Conservation (phyloP, 2,113 vertebrate genomes). For the Dipodomys ordii region DNA sequence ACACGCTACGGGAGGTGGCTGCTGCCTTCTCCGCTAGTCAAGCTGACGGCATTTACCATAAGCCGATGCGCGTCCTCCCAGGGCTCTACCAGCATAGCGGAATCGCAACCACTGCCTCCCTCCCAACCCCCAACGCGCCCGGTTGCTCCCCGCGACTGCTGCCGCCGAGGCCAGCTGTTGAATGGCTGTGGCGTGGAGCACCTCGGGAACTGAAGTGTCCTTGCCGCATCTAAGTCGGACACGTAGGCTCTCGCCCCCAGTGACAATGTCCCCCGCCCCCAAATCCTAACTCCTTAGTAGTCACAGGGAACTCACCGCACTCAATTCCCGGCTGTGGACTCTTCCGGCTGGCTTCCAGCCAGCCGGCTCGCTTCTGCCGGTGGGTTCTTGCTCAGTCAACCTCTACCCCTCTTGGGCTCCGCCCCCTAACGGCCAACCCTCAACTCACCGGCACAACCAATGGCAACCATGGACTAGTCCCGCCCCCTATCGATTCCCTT, state of each 20-base stretch:
- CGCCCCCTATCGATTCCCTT: conserved; percentile 39
- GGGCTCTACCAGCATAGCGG: background rate
- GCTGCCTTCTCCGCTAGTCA: background rate
- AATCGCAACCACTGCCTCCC: background rate
- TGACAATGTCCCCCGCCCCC: conserved; percentile 57
- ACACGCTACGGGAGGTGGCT: conserved; percentile 49
- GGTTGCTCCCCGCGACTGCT: background rate
- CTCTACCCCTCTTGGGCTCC: conserved; percentile 30
- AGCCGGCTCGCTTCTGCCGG: background rate
- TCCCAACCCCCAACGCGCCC: background rate
- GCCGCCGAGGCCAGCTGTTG: conserved; percentile 63
- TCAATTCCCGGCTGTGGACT: background rate
- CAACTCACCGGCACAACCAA: conserved; percentile 49
- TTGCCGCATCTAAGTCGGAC: conserved; percentile 23
- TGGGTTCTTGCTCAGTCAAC: background rate
- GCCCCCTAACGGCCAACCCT: conserved; percentile 53
- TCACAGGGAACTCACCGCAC: background rate
- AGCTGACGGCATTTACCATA: conserved; percentile 54
- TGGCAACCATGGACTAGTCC: conserved; percentile 62
- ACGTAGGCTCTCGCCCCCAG: conserved; percentile 41
- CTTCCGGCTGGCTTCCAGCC: background rate
- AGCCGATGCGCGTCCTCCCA: background rate
- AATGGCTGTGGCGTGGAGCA: conserved; percentile 28
- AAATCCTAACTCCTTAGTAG: background rate
- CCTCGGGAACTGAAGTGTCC: conserved; percentile 8